Percentiles rank a stretch among this genome's conserved stretches.
Conservation (phyloP, 2,797 vertebrate species). For the Mus minutoides region DNA sequence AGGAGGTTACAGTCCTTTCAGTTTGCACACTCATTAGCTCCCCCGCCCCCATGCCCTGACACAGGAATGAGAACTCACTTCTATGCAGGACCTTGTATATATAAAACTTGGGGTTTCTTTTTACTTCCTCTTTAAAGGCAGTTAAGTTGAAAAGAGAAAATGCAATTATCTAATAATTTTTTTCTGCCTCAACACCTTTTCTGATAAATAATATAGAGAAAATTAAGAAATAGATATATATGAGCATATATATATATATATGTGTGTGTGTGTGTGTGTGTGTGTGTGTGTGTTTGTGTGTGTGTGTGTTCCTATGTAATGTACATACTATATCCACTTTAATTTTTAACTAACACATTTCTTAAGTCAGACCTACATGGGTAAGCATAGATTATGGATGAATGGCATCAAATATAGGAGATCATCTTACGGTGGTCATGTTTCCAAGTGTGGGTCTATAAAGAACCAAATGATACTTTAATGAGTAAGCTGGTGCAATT, state of each 20-base stretch:
- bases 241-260: background rate
- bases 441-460: background rate
- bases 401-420: background rate
- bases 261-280: too few species aligned
- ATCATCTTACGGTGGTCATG: background rate
- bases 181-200: background rate
- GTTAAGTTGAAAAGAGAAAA: slow-evolving; percentile 61
- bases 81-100: background rate
- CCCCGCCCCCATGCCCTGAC: background rate
- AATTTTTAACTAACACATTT: slow-evolving; percentile 5
- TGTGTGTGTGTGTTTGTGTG: too few species aligned
- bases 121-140: slow-evolving; percentile 54
- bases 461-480: slow-evolving; percentile 29
- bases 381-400: slow-evolving; percentile 27
- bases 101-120: background rate
- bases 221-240: background rate
- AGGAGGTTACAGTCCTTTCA: slow-evolving; percentile 8
- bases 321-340: background rate
- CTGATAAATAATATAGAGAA: slow-evolving; percentile 1
- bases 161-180: background rate
- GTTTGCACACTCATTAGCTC: background rate
- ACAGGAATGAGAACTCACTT: slow-evolving; percentile 49
- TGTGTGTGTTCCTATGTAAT: background rate
- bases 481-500: slow-evolving; percentile 3
- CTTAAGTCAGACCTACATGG: background rate